These are phyloP conservation scores for Phylloscopus trochilus DNA, from an alignment of 2,113 vertebrate genomes.

Conservation along the genomic window DNA sequence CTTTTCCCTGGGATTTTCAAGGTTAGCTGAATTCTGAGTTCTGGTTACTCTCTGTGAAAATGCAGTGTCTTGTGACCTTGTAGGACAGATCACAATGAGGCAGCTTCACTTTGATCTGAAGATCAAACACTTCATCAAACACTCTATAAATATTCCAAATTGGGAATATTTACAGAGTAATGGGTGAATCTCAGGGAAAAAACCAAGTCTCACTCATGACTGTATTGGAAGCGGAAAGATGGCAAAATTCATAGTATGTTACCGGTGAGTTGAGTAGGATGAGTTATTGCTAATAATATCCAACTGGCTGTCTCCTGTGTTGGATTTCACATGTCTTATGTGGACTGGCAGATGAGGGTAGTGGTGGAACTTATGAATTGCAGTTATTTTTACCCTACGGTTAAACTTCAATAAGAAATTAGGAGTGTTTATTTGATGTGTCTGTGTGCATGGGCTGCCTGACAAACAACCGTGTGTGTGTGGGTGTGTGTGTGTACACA, in stretches of 20 bases:
- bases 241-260: neutral
- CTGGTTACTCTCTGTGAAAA: neutral
- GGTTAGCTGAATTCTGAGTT: neutral
- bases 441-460: neutral
- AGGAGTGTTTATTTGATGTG: neutral
- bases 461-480: neutral
- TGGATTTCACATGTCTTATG: neutral
- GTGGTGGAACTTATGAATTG: conserved; percentile 20
- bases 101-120: conserved; percentile 35
- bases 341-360: conserved; percentile 30
- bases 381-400: conserved; percentile 40
- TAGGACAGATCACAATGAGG: conserved; percentile 11
- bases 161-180: neutral
- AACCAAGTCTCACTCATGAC: neutral
- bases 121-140: conserved; percentile 41
- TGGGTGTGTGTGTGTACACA: neutral
- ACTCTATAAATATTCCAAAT: neutral
- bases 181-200: neutral
- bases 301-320: neutral
- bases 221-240: neutral
- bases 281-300: conserved; percentile 40
- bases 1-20: neutral
- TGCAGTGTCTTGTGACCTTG: neutral
- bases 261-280: conserved; percentile 22
- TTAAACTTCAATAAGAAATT: neutral